Base-by-base conservation (phyloP, 1,140 invertebrate species). In the Drosophila carrolli region DNA sequence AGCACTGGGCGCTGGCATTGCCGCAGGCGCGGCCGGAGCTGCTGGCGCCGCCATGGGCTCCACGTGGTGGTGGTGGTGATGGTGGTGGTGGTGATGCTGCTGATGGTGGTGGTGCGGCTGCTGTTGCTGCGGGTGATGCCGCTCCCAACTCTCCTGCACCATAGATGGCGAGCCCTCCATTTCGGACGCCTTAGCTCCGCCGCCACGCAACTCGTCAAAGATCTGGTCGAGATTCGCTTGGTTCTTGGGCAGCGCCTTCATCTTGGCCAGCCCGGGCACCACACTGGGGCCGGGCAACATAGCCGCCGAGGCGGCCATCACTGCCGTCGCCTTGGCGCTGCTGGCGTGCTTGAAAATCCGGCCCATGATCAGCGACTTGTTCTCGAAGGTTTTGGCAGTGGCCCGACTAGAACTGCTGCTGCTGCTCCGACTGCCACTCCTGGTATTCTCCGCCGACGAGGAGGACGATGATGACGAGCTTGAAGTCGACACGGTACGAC, bases 301-400 rank as follows among this genome's bases (percentile, higher is more conserved):
- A 3, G 75, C 35, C 16, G 62, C 44, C 27, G 41, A 41, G 0
- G 67, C n/a, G 13, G 43, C 29, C 9, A 44, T 46, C 16, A 38
- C 37, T 9, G 60, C 14, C 11, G 70, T 16, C 0, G 75, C 61
- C 46, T 85, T 91, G 60, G 83, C 43, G 13, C 93, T 93, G 37
- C 91, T 92, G 4, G 93, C 93, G 61, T 94, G 93, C 80, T 93
- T 94, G 51, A 94, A 94, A 35, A 94, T 94, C 27, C 93, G 82
- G 5, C 93, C 93, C 93, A 94, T 94, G 5, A 94, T 94, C 50
- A 94, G 81, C 4, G 93, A 93, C 66, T 94, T 94, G 58, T 94
- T 94, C 54, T 90, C 88, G 23, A 92, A 92, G 0, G 90, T 92
- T 66, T 92, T 92, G 16, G 91, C 82, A 0, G 91, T 91, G 43